These are phyloP conservation scores for Epistrophe eligans DNA, from an alignment of 2,888 invertebrate genomes.

Conservation along the genomic window DNA sequence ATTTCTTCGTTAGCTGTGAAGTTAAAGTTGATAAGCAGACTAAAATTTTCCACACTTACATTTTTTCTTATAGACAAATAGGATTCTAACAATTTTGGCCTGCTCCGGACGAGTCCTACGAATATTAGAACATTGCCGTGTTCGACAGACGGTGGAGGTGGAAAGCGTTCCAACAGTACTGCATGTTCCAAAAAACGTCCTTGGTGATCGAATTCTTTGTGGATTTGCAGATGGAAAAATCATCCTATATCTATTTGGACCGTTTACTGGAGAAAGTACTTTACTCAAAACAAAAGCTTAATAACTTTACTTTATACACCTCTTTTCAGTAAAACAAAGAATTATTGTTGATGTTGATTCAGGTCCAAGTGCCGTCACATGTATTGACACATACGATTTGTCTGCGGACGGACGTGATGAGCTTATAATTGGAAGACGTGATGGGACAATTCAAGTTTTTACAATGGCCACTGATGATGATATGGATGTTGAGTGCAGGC, in stretches of 20 bases:
- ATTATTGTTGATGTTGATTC: slow-evolving; percentile 70
- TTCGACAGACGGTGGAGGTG: slow-evolving; percentile 86
- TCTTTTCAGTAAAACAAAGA: slow-evolving; percentile 76
- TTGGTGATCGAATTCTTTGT: slow-evolving; percentile 89
- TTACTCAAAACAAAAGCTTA: neutral
- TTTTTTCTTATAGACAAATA: slow-evolving; percentile 84
- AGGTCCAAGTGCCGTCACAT: slow-evolving; percentile 85
- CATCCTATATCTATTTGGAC: slow-evolving; percentile 87
- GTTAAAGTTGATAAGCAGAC: no score
- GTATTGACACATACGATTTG: slow-evolving; percentile 89
- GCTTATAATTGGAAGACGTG: slow-evolving; percentile 90
- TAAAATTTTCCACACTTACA: no score
- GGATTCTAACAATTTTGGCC: slow-evolving; percentile 89
- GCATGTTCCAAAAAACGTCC: slow-evolving; percentile 88
- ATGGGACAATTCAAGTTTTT: slow-evolving; percentile 92
- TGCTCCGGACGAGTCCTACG: slow-evolving; percentile 92
- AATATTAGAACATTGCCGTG: slow-evolving; percentile 89
- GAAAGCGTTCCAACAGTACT: slow-evolving; percentile 86
- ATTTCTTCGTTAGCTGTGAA: no score
- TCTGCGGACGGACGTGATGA: slow-evolving; percentile 88
- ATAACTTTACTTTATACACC: neutral
- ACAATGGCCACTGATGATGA: slow-evolving; percentile 85
- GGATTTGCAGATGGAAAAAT: slow-evolving; percentile 95
- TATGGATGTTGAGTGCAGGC: slow-evolving; percentile 77
- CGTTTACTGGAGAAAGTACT: slow-evolving; percentile 76